Conservation (phyloP, 2,797 vertebrate genomes). For the Catharus ustulatus region DNA sequence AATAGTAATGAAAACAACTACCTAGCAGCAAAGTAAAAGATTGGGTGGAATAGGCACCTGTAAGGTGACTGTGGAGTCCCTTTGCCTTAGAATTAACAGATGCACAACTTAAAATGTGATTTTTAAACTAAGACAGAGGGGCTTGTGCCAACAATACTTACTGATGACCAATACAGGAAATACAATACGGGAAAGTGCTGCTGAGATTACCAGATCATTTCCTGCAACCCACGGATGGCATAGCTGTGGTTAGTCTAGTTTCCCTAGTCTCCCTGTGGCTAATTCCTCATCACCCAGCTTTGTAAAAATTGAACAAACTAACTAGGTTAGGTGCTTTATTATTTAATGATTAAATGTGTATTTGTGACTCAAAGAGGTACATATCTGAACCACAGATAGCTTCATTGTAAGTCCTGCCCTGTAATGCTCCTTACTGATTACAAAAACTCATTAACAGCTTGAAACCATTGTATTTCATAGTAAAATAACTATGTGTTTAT, state of each 20-base stretch:
- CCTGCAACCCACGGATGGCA: fast-evolving
- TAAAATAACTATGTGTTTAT: background rate
- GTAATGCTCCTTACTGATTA: background rate
- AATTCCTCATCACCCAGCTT: background rate
- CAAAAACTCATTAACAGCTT: background rate
- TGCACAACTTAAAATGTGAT: background rate
- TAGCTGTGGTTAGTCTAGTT: fast-evolving
- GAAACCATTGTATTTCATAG: background rate
- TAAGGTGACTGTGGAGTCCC: background rate
- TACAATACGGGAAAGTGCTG: background rate
- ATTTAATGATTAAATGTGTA: background rate
- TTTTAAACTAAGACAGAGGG: background rate
- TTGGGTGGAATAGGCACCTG: background rate
- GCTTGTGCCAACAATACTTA: background rate
- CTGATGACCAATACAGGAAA: too few species aligned
- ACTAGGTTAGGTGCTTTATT: background rate
- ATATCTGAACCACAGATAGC: background rate
- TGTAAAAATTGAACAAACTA: background rate
- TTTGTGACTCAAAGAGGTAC: background rate
- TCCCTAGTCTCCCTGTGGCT: background rate
- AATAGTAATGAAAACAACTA: background rate
- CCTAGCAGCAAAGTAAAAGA: background rate
- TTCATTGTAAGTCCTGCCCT: background rate
- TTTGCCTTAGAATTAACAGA: background rate
- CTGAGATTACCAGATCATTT: background rate